Percentiles rank a stretch among this genome's conserved stretches.
Evolutionary conservation across 2,797 vertebrate species (phyloP).

Genomic region (Pangasius sanitwongsei): DNA sequence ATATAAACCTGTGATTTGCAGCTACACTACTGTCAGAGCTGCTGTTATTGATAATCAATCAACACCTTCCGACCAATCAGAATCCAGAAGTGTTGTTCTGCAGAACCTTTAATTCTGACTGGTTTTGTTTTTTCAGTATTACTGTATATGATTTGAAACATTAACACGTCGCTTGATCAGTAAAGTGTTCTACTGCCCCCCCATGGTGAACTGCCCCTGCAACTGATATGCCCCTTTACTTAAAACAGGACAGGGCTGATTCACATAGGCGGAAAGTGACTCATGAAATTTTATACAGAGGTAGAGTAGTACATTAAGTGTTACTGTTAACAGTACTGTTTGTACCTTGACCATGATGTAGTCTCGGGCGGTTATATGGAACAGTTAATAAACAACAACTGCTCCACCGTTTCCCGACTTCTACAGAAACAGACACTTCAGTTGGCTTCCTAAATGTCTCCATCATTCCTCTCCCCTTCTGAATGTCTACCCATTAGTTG

Average conservation of each 20-base stretch:
- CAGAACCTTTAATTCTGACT: background rate
- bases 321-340: background rate
- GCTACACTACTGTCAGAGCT: background rate
- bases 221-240: background rate
- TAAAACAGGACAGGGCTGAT: background rate
- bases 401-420: background rate
- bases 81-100: background rate
- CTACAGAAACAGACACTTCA: slow-evolving; percentile 10
- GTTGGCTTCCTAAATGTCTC: background rate
- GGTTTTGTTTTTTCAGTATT: background rate
- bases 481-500: slow-evolving; percentile 17
- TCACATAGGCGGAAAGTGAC: background rate
- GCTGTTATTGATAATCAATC: too few relatives aligned
- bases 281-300: background rate
- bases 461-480: background rate
- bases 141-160: background rate
- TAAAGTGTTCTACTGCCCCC: slow-evolving; percentile 17
- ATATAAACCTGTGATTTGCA: background rate
- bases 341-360: background rate
- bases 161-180: background rate
- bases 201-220: background rate
- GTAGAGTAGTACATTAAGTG: background rate
- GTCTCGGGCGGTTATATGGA: background rate
- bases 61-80: background rate
- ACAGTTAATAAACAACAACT: slow-evolving; percentile 22